Evolutionary conservation across 2,113 vertebrate species (phyloP).

Genomic region (Rhegmatorhina hoffmannsi): DNA sequence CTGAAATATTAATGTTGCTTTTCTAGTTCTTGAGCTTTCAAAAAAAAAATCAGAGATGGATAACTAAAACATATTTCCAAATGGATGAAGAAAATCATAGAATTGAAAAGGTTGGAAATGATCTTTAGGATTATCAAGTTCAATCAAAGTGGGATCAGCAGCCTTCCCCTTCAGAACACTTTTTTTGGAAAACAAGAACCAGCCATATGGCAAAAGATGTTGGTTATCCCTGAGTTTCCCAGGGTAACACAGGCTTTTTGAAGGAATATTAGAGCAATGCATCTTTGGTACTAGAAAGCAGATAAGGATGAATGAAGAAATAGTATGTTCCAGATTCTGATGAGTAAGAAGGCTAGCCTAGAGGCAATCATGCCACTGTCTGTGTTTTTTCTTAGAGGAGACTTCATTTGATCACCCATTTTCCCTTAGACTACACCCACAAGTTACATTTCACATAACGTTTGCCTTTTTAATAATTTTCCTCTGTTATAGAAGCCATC

Average conservation of each 20-base stretch:
- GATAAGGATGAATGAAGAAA: not conserved
- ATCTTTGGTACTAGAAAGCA: not conserved
- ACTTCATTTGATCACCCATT: not conserved
- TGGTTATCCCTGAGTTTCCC: not conserved
- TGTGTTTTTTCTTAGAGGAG: not conserved
- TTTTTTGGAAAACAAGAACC: not conserved
- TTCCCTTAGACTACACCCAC: not conserved
- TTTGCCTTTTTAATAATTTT: not conserved
- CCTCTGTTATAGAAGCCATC: not conserved
- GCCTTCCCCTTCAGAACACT: not conserved
- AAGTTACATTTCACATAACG: not conserved
- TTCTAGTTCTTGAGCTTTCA: not conserved
- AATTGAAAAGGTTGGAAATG: not conserved
- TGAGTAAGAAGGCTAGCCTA: not conserved
- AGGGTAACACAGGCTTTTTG: not conserved
- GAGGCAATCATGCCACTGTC: not conserved
- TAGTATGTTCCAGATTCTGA: fast-evolving
- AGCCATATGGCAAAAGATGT: not conserved
- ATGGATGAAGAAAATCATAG: not conserved
- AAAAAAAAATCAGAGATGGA: not conserved
- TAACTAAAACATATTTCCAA: not conserved
- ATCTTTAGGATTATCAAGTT: not conserved
- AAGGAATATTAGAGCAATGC: not conserved
- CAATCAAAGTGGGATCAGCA: not conserved
- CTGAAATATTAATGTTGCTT: not conserved